Evolutionary conservation across 2,113 vertebrate genomes (phyloP).

Genomic region (Leptobrachium ailaonicum): DNA sequence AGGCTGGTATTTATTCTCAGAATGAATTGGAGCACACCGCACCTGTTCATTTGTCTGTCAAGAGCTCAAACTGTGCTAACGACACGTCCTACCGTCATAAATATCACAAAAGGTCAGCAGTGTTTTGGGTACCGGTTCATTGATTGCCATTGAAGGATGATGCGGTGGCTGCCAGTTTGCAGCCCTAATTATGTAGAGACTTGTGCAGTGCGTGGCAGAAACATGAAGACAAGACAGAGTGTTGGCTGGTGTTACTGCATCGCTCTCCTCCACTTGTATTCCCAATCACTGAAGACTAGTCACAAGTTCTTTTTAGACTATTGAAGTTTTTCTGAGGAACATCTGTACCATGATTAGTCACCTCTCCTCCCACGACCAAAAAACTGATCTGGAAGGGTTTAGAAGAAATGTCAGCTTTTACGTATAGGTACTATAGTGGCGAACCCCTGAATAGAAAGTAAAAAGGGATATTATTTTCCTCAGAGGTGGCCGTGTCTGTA

Average conservation of each 20-base stretch:
- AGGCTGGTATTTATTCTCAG: neutral
- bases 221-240: neutral
- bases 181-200: slow-evolving; percentile 50
- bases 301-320: too few relatives aligned
- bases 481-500: too few relatives aligned
- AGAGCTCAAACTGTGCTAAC: slow-evolving; percentile 63
- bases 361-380: too few relatives aligned
- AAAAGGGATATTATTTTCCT: too few relatives aligned
- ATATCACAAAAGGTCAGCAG: slow-evolving; percentile 71
- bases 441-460: too few relatives aligned
- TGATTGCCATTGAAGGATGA: slow-evolving; percentile 49
- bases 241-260: neutral
- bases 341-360: too few relatives aligned
- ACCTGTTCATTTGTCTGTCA: slow-evolving; percentile 62
- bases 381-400: too few relatives aligned
- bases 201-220: neutral
- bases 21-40: slow-evolving; percentile 20
- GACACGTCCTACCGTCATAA: slow-evolving; percentile 62
- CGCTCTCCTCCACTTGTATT: too few relatives aligned
- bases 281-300: too few relatives aligned
- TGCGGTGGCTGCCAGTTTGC: slow-evolving; percentile 55
- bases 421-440: too few relatives aligned
- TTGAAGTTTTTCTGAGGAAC: too few relatives aligned
- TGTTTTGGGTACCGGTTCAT: slow-evolving; percentile 47
- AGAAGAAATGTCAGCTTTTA: too few relatives aligned